phyloP scores from a whole-genome alignment of 2,113 vertebrate genomes.

The Callionymus lyra region DNA sequence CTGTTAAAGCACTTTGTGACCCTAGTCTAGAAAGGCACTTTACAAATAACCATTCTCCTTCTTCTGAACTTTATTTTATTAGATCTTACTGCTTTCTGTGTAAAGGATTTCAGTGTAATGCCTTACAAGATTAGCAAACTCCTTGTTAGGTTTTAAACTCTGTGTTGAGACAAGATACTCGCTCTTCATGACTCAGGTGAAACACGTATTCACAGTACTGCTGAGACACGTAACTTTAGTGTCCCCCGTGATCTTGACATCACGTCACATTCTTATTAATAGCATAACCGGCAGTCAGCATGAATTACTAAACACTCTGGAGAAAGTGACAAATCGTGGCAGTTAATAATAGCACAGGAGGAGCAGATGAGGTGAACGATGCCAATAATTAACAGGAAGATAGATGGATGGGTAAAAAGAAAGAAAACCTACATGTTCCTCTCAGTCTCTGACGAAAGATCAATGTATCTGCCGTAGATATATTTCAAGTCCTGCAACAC shows the following conservation, averaged over 20 bases:
- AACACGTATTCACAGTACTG: conserved; percentile 42
- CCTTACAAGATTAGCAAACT: conserved; percentile 2
- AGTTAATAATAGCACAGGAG: conserved; percentile 29
- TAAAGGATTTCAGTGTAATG: too few relatives aligned
- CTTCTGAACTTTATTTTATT: too few relatives aligned
- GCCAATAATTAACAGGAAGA: neutral
- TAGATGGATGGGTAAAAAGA: neutral
- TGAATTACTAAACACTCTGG: conserved; percentile 42
- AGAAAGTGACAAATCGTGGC: conserved; percentile 37
- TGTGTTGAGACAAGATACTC: conserved; percentile 9
- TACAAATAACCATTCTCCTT: too few relatives aligned
- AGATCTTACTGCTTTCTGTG: too few relatives aligned
- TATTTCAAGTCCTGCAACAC: conserved; percentile 84
- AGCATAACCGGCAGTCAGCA: conserved; percentile 44
- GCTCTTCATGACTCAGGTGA: conserved; percentile 26
- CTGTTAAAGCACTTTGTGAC: too few relatives aligned
- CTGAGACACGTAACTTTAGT: conserved; percentile 41
- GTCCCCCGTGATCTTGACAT: conserved; percentile 41
- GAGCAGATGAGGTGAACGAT: neutral
- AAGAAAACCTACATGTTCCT: conserved; percentile 82
- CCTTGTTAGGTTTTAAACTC: conserved; percentile 17
- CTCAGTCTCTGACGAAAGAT: conserved; percentile 81
- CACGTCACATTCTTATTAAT: conserved; percentile 48
- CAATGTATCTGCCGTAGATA: conserved; percentile 90
- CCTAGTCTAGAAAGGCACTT: too few relatives aligned